Evolutionary conservation across 2,888 invertebrate species (phyloP).

Genomic region (Empis stercorea): DNA sequence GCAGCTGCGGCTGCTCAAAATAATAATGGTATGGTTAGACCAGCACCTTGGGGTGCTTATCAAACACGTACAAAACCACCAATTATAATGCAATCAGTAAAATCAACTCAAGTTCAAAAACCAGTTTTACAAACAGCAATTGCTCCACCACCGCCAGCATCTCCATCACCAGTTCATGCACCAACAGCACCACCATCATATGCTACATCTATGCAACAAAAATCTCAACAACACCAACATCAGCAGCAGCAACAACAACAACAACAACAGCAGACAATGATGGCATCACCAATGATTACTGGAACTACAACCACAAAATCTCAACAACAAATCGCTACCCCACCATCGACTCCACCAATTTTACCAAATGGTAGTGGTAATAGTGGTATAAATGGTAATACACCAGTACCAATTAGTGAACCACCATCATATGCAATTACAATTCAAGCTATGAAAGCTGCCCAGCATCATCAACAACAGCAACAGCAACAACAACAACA

Average conservation of each 20-base stretch:
- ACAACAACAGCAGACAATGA: slow-evolving; percentile 46
- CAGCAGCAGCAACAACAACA: slow-evolving; percentile 33
- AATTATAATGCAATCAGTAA: slow-evolving; percentile 93
- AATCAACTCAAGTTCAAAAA: slow-evolving; percentile 90
- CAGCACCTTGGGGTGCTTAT: slow-evolving; percentile 70
- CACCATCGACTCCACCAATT: slow-evolving; percentile 42
- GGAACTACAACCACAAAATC: slow-evolving; percentile 34
- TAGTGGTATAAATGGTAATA: slow-evolving; percentile 21
- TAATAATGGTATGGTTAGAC: slow-evolving; percentile 45
- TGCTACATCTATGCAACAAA: slow-evolving; percentile 67
- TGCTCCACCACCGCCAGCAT: slow-evolving; percentile 70
- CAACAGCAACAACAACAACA: slow-evolving; percentile 24
- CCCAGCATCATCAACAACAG: slow-evolving; percentile 27
- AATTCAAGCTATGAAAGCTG: slow-evolving; percentile 55
- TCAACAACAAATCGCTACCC: slow-evolving; percentile 31
- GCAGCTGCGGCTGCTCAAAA: slow-evolving; percentile 34
- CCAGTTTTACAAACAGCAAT: slow-evolving; percentile 80
- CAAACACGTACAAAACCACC: slow-evolving; percentile 85
- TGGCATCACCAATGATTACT: slow-evolving; percentile 40
- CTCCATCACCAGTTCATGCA: slow-evolving; percentile 38
- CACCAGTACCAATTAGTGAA: slow-evolving; percentile 64
- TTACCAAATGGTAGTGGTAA: slow-evolving; percentile 38
- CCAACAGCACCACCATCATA: slow-evolving; percentile 66
- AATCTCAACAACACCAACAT: slow-evolving; percentile 40
- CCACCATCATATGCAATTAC: slow-evolving; percentile 87